Evolutionary conservation across 2,888 invertebrate genomes (phyloP).

Genomic region (Acanthosepion esculentum): DNA sequence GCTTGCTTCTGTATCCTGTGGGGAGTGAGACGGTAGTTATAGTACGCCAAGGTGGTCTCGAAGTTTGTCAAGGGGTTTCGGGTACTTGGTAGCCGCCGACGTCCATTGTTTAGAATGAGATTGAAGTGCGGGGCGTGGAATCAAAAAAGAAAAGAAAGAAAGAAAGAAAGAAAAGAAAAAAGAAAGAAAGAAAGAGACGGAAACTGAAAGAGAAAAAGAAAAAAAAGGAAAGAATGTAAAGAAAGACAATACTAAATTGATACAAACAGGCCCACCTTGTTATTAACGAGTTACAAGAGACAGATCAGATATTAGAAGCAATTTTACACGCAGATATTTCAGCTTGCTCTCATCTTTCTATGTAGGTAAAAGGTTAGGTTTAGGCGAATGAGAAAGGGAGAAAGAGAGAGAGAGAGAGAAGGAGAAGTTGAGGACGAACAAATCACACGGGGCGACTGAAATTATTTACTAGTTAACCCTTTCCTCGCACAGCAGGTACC

Average conservation of each 20-base stretch:
- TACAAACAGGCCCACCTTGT: too few species aligned
- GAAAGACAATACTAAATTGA: neutral
- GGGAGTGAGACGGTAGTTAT: neutral
- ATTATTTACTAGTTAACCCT: too few species aligned
- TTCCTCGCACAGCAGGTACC: too few species aligned
- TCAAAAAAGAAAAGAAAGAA: neutral
- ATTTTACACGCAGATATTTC: too few species aligned
- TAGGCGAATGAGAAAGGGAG: too few species aligned
- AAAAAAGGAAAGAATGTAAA: neutral
- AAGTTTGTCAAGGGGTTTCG: neutral
- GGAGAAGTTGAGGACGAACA: too few species aligned
- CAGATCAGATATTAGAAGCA: too few species aligned
- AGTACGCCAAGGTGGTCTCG: neutral
- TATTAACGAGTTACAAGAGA: too few species aligned
- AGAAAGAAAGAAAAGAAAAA: neutral
- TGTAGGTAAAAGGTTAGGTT: too few species aligned
- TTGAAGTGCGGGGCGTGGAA: neutral
- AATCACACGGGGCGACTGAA: too few species aligned
- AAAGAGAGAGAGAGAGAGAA: too few species aligned
- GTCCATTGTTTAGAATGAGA: neutral
- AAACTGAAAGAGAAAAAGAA: conserved; percentile 4
- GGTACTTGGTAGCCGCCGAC: neutral
- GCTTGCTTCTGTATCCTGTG: neutral
- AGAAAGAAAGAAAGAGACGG: conserved; percentile 47
- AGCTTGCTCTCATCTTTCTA: too few species aligned